Evolutionary conservation across 2,113 vertebrate genomes (phyloP).

Genomic region (Sceloporus tristichus): DNA sequence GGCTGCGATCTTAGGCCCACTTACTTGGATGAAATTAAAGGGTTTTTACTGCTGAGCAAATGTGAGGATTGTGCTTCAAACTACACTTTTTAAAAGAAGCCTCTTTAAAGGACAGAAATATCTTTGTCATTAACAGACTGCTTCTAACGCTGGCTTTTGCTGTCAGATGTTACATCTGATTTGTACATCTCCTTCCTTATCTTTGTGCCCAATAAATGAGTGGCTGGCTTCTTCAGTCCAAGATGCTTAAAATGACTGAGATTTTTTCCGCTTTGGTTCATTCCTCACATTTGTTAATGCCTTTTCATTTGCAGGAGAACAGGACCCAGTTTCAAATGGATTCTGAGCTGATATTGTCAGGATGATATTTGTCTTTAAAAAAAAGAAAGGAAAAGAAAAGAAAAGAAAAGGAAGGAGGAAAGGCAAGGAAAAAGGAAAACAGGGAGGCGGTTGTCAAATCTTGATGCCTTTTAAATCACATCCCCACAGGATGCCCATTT

Average conservation of each 20-base stretch:
- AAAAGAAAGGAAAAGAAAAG: background rate
- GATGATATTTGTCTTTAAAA: background rate
- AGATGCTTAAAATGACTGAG: conserved; percentile 3
- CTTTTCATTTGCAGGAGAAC: background rate
- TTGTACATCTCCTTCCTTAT: background rate
- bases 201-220: conserved; percentile 3
- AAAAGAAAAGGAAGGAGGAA: too few species aligned
- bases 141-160: conserved; percentile 9
- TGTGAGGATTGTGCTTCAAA: background rate
- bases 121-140: conserved; percentile 14
- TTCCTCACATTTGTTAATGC: background rate
- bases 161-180: conserved; percentile 20
- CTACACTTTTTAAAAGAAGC: background rate
- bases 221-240: background rate
- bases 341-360: background rate
- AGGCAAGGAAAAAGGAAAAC: background rate
- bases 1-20: background rate
- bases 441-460: too few species aligned
- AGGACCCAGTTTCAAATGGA: conserved; percentile 1
- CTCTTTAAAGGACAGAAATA: conserved; percentile 11
- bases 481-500: background rate
- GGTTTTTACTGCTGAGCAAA: background rate
- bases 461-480: background rate
- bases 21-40: background rate
- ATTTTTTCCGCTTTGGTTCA: background rate